phyloP scores from a whole-genome alignment of 2,888 invertebrate species.

The Melanostoma mellinum region DNA sequence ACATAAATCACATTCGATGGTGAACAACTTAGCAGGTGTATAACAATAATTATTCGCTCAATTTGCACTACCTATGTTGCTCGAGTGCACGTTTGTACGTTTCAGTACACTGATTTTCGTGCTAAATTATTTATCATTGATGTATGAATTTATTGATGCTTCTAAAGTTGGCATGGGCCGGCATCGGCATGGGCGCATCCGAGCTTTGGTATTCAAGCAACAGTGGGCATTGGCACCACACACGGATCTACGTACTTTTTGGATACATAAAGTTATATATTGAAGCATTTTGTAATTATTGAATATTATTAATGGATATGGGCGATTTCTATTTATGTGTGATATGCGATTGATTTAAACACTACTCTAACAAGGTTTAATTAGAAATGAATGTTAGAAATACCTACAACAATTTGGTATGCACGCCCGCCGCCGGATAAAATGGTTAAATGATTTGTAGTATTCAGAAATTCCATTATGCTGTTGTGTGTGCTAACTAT shows the following conservation, averaged over 20 bases:
- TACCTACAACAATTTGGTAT: conserved; percentile 5
- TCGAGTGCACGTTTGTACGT: not conserved
- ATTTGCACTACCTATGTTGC: conserved; percentile 41
- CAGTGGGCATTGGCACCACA: not conserved
- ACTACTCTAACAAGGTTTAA: conserved; percentile 23
- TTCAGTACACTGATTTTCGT: conserved; percentile 28
- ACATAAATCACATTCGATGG: conserved; percentile 60
- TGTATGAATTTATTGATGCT: conserved; percentile 37
- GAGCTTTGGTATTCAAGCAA: not conserved
- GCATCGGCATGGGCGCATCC: conserved; percentile 3
- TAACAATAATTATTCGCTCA: conserved; percentile 60
- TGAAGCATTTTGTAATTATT: conserved; percentile 38
- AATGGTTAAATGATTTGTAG: not conserved
- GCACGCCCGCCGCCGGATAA: not conserved
- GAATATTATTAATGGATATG: conserved; percentile 47
- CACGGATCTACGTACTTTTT: not conserved
- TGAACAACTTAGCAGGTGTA: conserved; percentile 64
- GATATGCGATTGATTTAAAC: conserved; percentile 26
- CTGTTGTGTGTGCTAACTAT: not conserved
- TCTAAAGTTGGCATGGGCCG: conserved; percentile 20
- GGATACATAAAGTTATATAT: conserved; percentile 22
- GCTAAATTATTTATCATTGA: conserved; percentile 45
- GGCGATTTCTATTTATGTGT: conserved; percentile 45
- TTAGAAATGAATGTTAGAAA: conserved; percentile 29
- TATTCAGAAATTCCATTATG: not conserved